Evolutionary conservation across 2,797 vertebrate species (phyloP).

Genomic region (Galaxias olidus): DNA sequence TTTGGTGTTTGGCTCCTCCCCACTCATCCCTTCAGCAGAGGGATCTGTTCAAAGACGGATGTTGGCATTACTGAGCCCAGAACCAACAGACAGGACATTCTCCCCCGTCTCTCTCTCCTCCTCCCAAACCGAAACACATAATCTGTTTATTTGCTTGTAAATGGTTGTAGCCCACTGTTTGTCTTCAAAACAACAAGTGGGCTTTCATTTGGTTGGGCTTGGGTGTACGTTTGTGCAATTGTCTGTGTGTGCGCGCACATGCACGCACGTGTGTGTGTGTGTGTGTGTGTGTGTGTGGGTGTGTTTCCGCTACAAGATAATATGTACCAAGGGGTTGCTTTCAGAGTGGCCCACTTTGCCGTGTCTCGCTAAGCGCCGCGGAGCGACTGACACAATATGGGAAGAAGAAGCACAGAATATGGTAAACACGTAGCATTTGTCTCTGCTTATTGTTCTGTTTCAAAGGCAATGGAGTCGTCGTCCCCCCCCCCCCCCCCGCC

Average conservation of each 20-base stretch:
- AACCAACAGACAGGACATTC: slow-evolving; percentile 42
- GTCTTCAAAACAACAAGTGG: slow-evolving; percentile 46
- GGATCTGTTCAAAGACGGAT: slow-evolving; percentile 31
- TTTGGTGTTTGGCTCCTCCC: not conserved
- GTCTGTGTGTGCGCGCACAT: not conserved
- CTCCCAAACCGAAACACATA: slow-evolving; percentile 15
- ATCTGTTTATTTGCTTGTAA: slow-evolving; percentile 41
- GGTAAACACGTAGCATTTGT: too few species aligned
- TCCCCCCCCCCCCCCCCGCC: too few species aligned
- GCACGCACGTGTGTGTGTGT: slow-evolving; percentile 25
- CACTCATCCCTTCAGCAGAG: slow-evolving; percentile 36
- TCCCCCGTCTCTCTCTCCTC: slow-evolving; percentile 23
- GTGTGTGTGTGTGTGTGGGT: not conserved
- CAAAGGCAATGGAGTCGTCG: too few species aligned
- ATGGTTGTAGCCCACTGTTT: slow-evolving; percentile 39
- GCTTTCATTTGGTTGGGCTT: slow-evolving; percentile 17
- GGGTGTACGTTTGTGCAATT: slow-evolving; percentile 20
- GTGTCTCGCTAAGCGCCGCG: too few species aligned
- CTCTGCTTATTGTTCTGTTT: too few species aligned
- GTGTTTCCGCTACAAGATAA: not conserved
- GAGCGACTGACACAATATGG: too few species aligned
- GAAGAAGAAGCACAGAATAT: too few species aligned
- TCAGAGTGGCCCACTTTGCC: too few species aligned
- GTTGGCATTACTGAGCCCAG: slow-evolving; percentile 27
- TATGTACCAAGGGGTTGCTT: too few species aligned